Evolutionary conservation across 2,888 invertebrate genomes (phyloP).

Genomic region (Agrotis exclamationis): DNA sequence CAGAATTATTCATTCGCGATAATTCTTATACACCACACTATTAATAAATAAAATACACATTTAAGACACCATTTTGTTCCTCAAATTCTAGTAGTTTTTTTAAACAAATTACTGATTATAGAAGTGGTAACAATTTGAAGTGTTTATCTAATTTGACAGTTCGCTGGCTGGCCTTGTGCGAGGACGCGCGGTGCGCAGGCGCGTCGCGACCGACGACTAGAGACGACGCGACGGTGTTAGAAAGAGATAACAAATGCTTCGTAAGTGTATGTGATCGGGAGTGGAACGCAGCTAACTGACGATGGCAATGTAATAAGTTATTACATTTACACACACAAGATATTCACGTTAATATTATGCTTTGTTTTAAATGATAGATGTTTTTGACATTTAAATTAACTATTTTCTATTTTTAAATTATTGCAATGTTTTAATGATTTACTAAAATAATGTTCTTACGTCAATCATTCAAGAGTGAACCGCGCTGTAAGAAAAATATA

Average conservation of each 20-base stretch:
- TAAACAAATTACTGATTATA: constrained; percentile 10
- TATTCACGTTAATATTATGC: too few species aligned
- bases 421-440: too few species aligned
- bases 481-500: too few species aligned
- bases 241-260: constrained; percentile 39
- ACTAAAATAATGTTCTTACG: too few species aligned
- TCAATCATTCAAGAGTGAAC: too few species aligned
- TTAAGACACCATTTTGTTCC: not conserved
- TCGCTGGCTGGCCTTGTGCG: constrained; percentile 42
- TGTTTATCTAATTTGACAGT: constrained; percentile 58
- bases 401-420: too few species aligned
- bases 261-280: not conserved
- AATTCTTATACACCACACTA: not conserved
- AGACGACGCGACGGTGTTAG: not conserved
- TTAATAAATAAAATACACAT: not conserved
- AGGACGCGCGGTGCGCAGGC: constrained; percentile 64
- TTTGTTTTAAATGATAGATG: too few species aligned
- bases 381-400: too few species aligned
- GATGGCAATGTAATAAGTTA: too few species aligned
- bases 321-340: too few species aligned
- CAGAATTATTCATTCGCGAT: too few species aligned
- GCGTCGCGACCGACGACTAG: constrained; percentile 65
- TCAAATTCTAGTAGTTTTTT: not conserved
- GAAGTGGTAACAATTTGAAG: constrained; percentile 1
- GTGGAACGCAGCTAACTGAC: constrained; percentile 9